Conservation (phyloP, 1,140 invertebrate species). For the Drosophila fuyamai region DNA sequence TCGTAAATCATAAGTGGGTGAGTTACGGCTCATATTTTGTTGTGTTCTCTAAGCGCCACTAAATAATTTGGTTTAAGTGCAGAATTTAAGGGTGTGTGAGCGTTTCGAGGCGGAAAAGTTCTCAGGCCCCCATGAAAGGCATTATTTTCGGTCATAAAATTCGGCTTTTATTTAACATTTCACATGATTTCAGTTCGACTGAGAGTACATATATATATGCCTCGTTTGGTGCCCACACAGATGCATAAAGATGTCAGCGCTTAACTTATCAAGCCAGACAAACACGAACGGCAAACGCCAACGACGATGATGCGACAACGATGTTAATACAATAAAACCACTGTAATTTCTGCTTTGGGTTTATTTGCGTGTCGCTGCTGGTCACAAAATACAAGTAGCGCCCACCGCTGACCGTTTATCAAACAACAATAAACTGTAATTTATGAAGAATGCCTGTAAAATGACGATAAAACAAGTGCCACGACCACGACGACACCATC, state of each 20-base stretch:
- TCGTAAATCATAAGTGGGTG: constrained; percentile 73
- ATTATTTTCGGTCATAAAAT: constrained; percentile 27
- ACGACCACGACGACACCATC: constrained; percentile 52
- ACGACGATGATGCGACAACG: constrained; percentile 50
- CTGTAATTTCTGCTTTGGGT: constrained; percentile 74
- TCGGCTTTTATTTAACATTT: constrained; percentile 56
- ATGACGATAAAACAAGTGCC: constrained; percentile 81
- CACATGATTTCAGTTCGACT: constrained; percentile 9
- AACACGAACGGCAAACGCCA: constrained; percentile 46
- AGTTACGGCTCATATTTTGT: constrained; percentile 37
- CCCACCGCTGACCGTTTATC: constrained; percentile 78
- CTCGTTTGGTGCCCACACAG: constrained; percentile 75
- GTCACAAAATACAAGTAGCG: constrained; percentile 79
- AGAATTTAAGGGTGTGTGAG: not conserved
- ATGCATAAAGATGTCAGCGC: constrained; percentile 81
- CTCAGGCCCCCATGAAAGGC: constrained; percentile 49
- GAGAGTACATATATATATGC: not conserved
- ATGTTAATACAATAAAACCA: constrained; percentile 75
- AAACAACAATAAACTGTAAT: constrained; percentile 83
- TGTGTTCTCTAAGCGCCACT: constrained; percentile 18
- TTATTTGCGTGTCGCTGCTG: constrained; percentile 73
- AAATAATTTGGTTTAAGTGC: constrained; percentile 1
- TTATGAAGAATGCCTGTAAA: constrained; percentile 83
- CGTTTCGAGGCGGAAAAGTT: constrained; percentile 35
- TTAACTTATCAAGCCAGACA: constrained; percentile 77